Conservation (phyloP, 2,888 invertebrate species). For the Minunthozetes semirufus region DNA sequence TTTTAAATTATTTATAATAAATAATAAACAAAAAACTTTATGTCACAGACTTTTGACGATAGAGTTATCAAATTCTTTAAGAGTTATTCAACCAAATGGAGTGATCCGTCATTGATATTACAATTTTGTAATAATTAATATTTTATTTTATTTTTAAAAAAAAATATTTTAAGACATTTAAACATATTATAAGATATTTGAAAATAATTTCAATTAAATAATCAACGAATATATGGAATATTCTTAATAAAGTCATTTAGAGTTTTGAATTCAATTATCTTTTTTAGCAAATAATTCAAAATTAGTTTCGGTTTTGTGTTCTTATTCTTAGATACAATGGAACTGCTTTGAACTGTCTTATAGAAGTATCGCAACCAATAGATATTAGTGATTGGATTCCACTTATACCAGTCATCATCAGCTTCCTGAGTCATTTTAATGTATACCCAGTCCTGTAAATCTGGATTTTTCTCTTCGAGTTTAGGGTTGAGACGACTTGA, state of each 20-base stretch:
- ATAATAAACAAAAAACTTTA: no score
- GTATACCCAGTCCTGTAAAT: constrained; percentile 26
- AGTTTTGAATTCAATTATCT: not conserved
- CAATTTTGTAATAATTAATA: no score
- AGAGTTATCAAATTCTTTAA: no score
- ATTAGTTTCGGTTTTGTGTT: not conserved
- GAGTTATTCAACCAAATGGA: no score
- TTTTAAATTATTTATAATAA: no score
- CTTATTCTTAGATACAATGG: not conserved
- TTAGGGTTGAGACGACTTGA: constrained; percentile 18
- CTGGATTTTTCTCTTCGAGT: constrained; percentile 2
- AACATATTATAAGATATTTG: no score
- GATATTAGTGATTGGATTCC: constrained; percentile 30
- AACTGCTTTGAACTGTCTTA: not conserved
- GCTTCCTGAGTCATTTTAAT: constrained; percentile 1
- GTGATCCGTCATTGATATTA: no score
- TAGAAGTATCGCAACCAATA: constrained; percentile 25
- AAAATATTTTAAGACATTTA: no score
- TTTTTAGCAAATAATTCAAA: not conserved
- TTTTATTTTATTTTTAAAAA: no score
- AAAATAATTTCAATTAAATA: no score
- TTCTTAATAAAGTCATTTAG: not conserved
- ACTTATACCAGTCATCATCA: constrained; percentile 17
- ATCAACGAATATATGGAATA: not conserved
- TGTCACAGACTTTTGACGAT: no score